Conservation (phyloP, 2,888 invertebrate species). For the Boloria selene region DNA sequence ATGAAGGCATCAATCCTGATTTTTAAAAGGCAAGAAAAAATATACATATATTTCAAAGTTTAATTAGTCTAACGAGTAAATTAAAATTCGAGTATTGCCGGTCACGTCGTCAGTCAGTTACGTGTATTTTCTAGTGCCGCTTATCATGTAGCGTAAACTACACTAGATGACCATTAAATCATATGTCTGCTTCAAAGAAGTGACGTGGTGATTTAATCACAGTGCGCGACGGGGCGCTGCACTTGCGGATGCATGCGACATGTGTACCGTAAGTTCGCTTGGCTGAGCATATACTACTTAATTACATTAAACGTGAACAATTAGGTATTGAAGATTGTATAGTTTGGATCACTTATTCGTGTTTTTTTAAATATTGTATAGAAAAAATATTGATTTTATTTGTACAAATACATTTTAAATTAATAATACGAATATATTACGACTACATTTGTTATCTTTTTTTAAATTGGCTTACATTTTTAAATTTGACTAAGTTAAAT, state of each 20-base stretch:
- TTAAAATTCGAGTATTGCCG: constrained; percentile 15
- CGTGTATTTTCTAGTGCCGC: constrained; percentile 58
- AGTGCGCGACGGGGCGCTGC: constrained; percentile 33
- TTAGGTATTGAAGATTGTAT: neutral
- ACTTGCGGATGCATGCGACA: constrained; percentile 27
- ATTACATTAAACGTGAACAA: constrained; percentile 17
- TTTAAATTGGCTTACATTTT: too few species aligned
- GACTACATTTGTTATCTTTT: too few species aligned
- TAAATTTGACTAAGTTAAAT: too few species aligned
- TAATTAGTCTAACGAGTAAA: neutral
- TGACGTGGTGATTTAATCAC: constrained; percentile 50
- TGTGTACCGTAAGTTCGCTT: constrained; percentile 22
- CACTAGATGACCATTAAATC: constrained; percentile 69
- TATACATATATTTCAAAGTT: neutral
- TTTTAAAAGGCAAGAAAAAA: too few species aligned
- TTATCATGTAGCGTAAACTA: constrained; percentile 68
- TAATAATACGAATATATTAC: too few species aligned
- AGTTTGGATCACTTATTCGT: neutral
- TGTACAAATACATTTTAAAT: too few species aligned
- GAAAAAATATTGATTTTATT: too few species aligned
- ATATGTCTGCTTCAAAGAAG: constrained; percentile 63
- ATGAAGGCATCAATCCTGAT: too few species aligned
- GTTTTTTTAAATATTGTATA: too few species aligned
- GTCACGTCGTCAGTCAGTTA: constrained; percentile 36
- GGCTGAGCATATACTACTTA: constrained; percentile 6